Conservation (phyloP, 2,113 vertebrate species). For the Erpornis zantholeuca region DNA sequence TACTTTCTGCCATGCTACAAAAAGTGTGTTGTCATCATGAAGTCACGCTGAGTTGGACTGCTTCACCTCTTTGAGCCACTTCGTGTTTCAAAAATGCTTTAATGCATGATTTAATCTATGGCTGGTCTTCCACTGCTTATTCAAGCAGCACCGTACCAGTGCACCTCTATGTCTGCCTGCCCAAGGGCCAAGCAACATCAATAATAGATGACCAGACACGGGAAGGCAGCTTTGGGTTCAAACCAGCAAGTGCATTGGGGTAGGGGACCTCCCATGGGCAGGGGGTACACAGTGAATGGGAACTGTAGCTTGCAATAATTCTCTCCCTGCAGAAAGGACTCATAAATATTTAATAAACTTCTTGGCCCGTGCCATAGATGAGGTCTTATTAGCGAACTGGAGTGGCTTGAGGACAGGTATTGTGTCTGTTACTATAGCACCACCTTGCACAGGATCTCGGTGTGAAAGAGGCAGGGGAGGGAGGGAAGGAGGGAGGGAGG, state of each 20-base stretch:
- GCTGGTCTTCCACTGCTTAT: background rate
- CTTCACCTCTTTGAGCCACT: background rate
- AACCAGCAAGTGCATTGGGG: background rate
- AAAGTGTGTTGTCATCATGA: background rate
- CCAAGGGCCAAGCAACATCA: background rate
- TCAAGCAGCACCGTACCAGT: accelerated
- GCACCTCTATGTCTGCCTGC: background rate
- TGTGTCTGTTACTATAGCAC: constrained; percentile 75
- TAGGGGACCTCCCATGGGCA: accelerated
- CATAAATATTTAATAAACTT: constrained; percentile 73
- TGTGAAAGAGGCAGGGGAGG: background rate
- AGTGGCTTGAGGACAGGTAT: constrained; percentile 69
- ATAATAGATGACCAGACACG: background rate
- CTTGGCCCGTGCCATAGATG: constrained; percentile 23
- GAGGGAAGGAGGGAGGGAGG: background rate
- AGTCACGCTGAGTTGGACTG: background rate
- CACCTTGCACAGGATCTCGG: constrained; percentile 52
- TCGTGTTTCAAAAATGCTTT: background rate
- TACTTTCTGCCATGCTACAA: background rate
- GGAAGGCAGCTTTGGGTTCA: background rate
- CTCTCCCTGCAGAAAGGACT: background rate
- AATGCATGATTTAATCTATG: background rate
- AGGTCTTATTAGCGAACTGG: constrained; percentile 55
- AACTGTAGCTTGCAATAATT: background rate
- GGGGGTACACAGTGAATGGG: background rate